Evolutionary conservation across 2,113 vertebrate genomes (phyloP), one percentile per base, ranked within the genome.

Genomic region (Corydoras sp.): DNA sequence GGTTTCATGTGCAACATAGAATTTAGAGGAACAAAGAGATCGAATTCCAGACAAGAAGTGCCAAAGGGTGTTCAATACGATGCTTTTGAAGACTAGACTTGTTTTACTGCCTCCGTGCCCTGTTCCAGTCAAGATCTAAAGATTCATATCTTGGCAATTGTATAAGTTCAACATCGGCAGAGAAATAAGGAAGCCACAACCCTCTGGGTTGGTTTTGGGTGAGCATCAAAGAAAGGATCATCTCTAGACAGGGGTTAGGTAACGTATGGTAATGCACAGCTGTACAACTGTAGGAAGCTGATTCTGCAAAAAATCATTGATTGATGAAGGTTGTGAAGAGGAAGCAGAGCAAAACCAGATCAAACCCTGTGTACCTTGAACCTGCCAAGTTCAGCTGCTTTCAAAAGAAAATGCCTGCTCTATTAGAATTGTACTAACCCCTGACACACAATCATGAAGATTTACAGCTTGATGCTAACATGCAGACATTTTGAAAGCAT

Each of bases 401-500:
- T 68, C 35, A 56, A 62, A 68, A 61, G 24, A 61, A 24, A 48
- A 60, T 48, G 55, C 70, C 49, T n/a, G 32, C 49, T 60, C 24
- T 58, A 65, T 62, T 53, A 53, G 3, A 56, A 56, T 6, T 58
- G 58, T 58, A 56, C 48, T 58, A 71, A 73, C 58, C 62, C 31
- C 50, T 68, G 58, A 72, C 74, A 65, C 13, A 64, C 10, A n/a
- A 48, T 18, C 4, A 0, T 5, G 15, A 13, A 24, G 65, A 74
- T 75, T 75, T 70, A 79, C 49, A 53, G 35, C 54, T 70, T 81
- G 74, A 75, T 76, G 78, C 78, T 76, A 69, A 65, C 76, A 77
- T 77, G 76, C 62, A 60, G 35, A 49, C 65, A 60, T 75, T 61
- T 55, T 71, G 73, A 80, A 82, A 72, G 77, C 84, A 87, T 90